Evolutionary conservation across 2,888 invertebrate species (phyloP), one percentile per base, ranked within the genome.

Genomic region (Thymelicus lineola): DNA sequence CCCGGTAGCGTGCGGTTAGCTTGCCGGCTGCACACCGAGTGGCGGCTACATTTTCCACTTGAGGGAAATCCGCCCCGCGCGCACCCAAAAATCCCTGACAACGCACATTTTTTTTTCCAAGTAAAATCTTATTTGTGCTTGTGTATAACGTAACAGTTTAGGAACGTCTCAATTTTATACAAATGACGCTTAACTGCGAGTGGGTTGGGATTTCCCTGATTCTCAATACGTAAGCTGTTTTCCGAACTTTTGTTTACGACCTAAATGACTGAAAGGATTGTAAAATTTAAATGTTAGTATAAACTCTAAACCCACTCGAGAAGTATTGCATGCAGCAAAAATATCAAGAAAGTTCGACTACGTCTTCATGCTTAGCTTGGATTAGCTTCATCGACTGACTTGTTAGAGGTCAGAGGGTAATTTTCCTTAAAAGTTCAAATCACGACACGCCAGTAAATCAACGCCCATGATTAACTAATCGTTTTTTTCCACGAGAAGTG

Each of bases 51-150:
- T 79, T 80, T 89, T 87, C 87, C 86, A 80, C 79, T 74, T 77
- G 80, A 77, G 86, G 91, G 84, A 89, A 91, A 89, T 77, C 79
- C 82, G 82, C 76, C 82, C 86, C 58, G 72, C 79, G 82, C 76
- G 81, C 85, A 86, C 89, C 88, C 86, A 85, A 84, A 76, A 61
- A 53, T 58, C 58, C 64, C 66, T 70, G 71, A 70, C 79, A 79
- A 72, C 75, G 76, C 79, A 80, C 74, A 71, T 78, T 78, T 81
- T 55, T 81, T 55, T 35, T 7, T 20, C 0, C 10, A 28, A 68
- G 57, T 35, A 45, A 17, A 46, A 62, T 55, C 3, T 46, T 62
- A 46, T 62, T 36, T n/a, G 36, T 50, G 50, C 50, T 14, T 38
- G 50, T 62, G 9, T 38, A 48, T 46, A 20, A 36, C 35, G 38